Percentiles rank a stretch among this genome's conserved stretches.
phyloP scores from a whole-genome alignment of 2,797 vertebrate species.

The Tragopan temminckii region DNA sequence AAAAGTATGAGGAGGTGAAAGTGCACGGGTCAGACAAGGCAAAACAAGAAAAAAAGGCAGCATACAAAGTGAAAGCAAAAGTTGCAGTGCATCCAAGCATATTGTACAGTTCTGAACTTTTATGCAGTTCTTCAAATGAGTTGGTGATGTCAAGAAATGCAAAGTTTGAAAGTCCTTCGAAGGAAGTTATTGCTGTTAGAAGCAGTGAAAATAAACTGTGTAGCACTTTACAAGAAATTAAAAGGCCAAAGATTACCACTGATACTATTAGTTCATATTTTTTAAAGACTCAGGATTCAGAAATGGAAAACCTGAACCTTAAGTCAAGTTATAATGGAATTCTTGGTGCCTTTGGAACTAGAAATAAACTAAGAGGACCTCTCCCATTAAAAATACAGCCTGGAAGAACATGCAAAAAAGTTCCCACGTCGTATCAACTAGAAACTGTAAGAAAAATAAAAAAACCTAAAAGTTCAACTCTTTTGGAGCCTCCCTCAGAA shows the following conservation, averaged over 20 bases:
- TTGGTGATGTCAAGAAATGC: neutral
- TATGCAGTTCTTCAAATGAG: neutral
- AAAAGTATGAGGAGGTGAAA: neutral
- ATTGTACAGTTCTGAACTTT: neutral
- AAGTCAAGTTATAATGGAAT: conserved; percentile 21
- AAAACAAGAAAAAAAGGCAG: neutral
- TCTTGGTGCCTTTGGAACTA: conserved; percentile 67
- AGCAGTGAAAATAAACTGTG: neutral
- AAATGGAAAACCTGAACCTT: conserved; percentile 39
- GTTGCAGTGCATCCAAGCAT: neutral
- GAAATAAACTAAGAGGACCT: neutral
- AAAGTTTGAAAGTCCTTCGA: neutral
- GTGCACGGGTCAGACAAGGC: neutral
- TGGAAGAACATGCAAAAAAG: conserved; percentile 68
- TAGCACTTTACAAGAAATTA: conserved; percentile 45
- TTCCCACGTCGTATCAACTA: conserved; percentile 20
- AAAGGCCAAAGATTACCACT: conserved; percentile 64
- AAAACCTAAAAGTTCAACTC: neutral
- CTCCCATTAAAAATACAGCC: conserved; percentile 75
- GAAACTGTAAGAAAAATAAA: neutral
- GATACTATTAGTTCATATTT: neutral
- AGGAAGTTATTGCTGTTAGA: neutral
- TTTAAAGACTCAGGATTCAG: conserved; percentile 50
- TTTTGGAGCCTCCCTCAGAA: conserved; percentile 27
- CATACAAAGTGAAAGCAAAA: neutral